A percentile compares a stretch with the other conserved stretches of the same genome.
Evolutionary conservation across 2,113 vertebrate species (phyloP).

Genomic region (Corydoras sp.): DNA sequence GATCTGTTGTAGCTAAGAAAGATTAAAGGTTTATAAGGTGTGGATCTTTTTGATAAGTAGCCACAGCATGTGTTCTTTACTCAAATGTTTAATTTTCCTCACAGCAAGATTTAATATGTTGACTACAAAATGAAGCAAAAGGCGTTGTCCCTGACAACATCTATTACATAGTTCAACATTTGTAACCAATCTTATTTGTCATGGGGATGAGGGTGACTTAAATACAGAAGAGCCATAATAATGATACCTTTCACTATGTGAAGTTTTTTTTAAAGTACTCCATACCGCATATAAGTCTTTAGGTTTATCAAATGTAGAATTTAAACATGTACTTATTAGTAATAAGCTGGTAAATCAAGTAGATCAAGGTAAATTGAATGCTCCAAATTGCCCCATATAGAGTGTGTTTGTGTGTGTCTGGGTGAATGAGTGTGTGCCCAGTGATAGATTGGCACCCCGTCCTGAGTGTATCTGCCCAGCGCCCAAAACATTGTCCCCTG

Average conservation of each 20-base stretch:
- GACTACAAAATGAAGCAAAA: constrained; percentile 30
- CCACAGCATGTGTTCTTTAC: constrained; percentile 29
- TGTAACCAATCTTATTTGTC: constrained; percentile 10
- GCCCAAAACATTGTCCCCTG: no score
- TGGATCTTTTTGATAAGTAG: constrained; percentile 34
- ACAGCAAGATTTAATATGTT: constrained; percentile 32
- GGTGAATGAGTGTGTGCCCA: no score
- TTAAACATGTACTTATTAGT: no score
- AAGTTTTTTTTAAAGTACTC: neutral
- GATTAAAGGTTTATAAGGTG: constrained; percentile 37
- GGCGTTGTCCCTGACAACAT: constrained; percentile 24
- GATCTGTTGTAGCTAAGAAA: constrained; percentile 12
- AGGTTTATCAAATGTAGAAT: no score
- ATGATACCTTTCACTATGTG: neutral
- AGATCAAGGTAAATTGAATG: no score
- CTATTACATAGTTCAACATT: constrained; percentile 17
- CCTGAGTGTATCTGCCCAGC: no score
- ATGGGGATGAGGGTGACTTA: neutral
- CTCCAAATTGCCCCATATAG: no score
- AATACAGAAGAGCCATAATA: neutral
- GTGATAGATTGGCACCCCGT: no score
- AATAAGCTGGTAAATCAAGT: no score
- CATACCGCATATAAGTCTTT: no score
- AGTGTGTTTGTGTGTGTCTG: no score
- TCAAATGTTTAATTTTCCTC: constrained; percentile 46